Percentiles rank a stretch among this genome's conserved stretches.
These are phyloP conservation scores for Cryptus viduatorius DNA, from an alignment of 2,888 invertebrate genomes.

Conservation along the genomic window DNA sequence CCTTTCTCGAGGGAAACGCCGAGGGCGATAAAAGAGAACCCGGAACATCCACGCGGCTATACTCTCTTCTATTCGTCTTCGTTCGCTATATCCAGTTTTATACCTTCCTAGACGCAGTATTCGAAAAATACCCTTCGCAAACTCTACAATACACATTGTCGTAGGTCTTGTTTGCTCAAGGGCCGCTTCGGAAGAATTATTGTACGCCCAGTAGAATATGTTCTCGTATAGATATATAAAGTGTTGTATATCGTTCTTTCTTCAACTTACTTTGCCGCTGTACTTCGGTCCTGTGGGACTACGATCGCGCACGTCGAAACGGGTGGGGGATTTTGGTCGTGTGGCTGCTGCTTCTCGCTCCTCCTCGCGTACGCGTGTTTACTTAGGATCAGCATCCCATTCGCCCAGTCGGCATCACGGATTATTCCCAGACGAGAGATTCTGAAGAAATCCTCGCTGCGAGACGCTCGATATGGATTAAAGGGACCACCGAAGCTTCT, in stretches of 20 bases:
- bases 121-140: constrained; percentile 45
- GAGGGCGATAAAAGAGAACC: constrained; percentile 29
- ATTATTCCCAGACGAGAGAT: constrained; percentile 72
- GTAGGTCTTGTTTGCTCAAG: constrained; percentile 78
- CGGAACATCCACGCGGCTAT: constrained; percentile 61
- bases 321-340: constrained; percentile 80
- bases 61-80: constrained; percentile 57
- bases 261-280: constrained; percentile 1
- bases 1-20: constrained; percentile 67
- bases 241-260: constrained; percentile 22
- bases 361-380: constrained; percentile 77
- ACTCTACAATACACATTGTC: constrained; percentile 74
- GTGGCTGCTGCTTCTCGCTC: constrained; percentile 74
- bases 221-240: constrained; percentile 28
- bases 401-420: constrained; percentile 68
- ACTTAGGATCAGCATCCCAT: constrained; percentile 81
- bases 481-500: constrained; percentile 44
- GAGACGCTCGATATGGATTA: constrained; percentile 66
- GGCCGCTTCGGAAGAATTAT: constrained; percentile 73
- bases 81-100: constrained; percentile 30
- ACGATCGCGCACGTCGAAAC: constrained; percentile 34
- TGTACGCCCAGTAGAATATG: constrained; percentile 54
- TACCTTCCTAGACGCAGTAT: constrained; percentile 29
- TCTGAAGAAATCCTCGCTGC: constrained; percentile 60
- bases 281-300: constrained; percentile 32